Percentiles rank a stretch among this genome's conserved stretches.
phyloP scores from a whole-genome alignment of 30 jellyfish, hydroid and myxozoan genomes.

The Catostylus mosaicus region DNA sequence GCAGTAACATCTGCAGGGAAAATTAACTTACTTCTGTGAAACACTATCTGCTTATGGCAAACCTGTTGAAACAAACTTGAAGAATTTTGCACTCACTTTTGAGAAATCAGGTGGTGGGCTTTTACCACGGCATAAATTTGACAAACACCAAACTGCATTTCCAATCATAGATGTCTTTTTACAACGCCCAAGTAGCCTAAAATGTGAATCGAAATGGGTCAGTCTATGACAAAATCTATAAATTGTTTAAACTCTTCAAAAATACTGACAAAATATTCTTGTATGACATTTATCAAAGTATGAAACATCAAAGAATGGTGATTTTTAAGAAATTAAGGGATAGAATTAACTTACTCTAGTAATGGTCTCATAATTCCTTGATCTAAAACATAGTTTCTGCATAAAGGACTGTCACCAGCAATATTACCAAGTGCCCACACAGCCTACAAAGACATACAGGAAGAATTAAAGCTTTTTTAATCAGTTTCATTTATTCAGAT shows the following conservation, averaged over 20 bases:
- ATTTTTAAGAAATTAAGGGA: too few species aligned
- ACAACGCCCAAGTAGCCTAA: slow-evolving; percentile 76
- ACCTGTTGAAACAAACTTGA: neutral
- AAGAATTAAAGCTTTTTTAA: neutral
- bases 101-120: slow-evolving; percentile 98
- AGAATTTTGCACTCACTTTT: slow-evolving; percentile 47
- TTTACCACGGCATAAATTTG: slow-evolving; percentile 97
- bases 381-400: slow-evolving; percentile 85
- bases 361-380: slow-evolving; percentile 78
- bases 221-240: too few species aligned
- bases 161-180: slow-evolving; percentile 68
- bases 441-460: slow-evolving; percentile 57
- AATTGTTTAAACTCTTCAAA: too few species aligned
- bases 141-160: slow-evolving; percentile 98
- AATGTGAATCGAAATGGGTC: too few species aligned
- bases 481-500: too few species aligned
- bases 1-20: too few species aligned
- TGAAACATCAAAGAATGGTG: too few species aligned
- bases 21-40: too few species aligned
- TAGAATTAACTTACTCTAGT: slow-evolving; percentile 80
- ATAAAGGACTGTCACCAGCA: slow-evolving; percentile 95
- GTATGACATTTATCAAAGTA: too few species aligned
- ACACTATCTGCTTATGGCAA: too few species aligned
- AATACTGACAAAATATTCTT: too few species aligned
- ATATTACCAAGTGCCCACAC: slow-evolving; percentile 99